A percentile compares a stretch with the other conserved stretches of the same genome.
These are phyloP conservation scores for Pristiophorus japonicus DNA, from an alignment of 2,113 vertebrate genomes.

Conservation along the genomic window DNA sequence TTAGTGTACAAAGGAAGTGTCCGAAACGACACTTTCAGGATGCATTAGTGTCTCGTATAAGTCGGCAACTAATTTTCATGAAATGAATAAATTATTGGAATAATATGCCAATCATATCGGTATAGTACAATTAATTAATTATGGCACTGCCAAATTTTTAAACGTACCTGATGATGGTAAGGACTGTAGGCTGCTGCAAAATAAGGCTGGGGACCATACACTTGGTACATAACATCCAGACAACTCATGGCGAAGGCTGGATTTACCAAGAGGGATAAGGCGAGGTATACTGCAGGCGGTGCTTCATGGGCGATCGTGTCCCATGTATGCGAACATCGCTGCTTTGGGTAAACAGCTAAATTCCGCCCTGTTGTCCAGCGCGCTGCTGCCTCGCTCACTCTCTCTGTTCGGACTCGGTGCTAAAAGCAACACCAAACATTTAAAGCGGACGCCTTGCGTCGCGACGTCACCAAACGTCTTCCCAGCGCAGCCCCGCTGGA, in stretches of 20 bases:
- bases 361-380: not conserved
- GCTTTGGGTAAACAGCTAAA: slow-evolving; percentile 23
- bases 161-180: slow-evolving; percentile 80
- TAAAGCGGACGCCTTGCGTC: slow-evolving; percentile 43
- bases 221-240: slow-evolving; percentile 98
- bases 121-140: not conserved
- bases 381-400: not conserved
- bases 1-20: no score
- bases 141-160: not conserved
- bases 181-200: slow-evolving; percentile 78
- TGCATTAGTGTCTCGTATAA: not conserved
- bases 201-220: slow-evolving; percentile 86
- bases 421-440: slow-evolving; percentile 41
- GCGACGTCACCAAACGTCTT: slow-evolving; percentile 47
- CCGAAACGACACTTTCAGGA: not conserved
- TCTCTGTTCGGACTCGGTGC: slow-evolving; percentile 37
- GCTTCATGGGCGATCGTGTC: slow-evolving; percentile 54
- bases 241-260: slow-evolving; percentile 83
- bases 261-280: slow-evolving; percentile 51
- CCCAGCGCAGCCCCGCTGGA: slow-evolving; percentile 21
- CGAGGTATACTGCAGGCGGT: slow-evolving; percentile 41
- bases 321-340: slow-evolving; percentile 33
- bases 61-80: not conserved
- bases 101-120: not conserved
- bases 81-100: not conserved